These are phyloP conservation scores for Elaphurus davidianus DNA, from an alignment of 2,113 vertebrate species.

Conservation along the genomic window DNA sequence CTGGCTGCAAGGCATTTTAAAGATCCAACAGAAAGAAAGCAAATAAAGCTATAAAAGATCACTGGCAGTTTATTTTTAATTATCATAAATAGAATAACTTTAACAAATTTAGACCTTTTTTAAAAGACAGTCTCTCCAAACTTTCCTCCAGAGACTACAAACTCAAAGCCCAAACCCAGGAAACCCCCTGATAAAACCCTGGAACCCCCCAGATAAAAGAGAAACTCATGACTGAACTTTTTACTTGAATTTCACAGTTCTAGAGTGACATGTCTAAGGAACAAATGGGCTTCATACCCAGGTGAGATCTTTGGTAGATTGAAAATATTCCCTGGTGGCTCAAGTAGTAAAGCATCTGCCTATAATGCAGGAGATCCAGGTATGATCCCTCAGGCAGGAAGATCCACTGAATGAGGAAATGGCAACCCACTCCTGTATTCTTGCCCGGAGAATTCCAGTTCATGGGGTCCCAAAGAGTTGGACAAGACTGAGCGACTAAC, in stretches of 20 bases:
- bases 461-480: not conserved
- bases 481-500: not conserved
- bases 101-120: not conserved
- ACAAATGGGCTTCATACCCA: not conserved
- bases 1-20: not conserved
- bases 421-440: not conserved
- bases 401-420: not conserved
- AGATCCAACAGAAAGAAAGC: not conserved
- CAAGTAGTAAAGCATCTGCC: not conserved
- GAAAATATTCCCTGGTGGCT: not conserved
- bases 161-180: not conserved
- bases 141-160: not conserved
- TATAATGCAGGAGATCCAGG: not conserved
- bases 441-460: not conserved
- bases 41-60: not conserved
- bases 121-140: not conserved
- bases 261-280: not conserved
- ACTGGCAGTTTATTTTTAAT: conserved; percentile 19
- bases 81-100: not conserved
- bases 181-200: not conserved
- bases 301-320: not conserved
- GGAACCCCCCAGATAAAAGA: not conserved
- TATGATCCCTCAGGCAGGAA: not conserved
- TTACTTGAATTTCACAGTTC: not conserved
- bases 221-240: not conserved